Conservation (phyloP, 2,113 vertebrate species). For the Larimichthys crocea region DNA sequence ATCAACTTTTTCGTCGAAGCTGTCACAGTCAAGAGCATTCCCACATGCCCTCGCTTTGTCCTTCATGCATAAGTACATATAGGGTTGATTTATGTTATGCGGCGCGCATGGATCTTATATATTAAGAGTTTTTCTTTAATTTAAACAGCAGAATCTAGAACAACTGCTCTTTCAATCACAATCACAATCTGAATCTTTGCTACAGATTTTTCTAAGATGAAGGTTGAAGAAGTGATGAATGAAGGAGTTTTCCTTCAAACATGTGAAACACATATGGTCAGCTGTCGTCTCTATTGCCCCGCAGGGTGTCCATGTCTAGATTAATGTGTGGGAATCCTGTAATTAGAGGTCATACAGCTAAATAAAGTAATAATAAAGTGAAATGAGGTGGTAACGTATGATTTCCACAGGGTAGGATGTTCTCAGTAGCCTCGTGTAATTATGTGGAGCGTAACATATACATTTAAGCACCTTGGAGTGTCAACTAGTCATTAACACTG, state of each 20-base stretch:
- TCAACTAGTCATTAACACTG: not conserved
- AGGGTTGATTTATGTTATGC: conserved; percentile 4
- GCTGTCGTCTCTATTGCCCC: not conserved
- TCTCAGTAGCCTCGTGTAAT: conserved; percentile 22
- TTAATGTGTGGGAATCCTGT: conserved; percentile 21
- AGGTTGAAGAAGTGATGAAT: not conserved
- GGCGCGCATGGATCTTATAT: too few species aligned
- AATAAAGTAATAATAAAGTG: conserved; percentile 20
- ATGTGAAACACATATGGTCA: conserved; percentile 16
- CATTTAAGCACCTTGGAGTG: conserved; percentile 12
- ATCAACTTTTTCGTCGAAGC: conserved; percentile 29
- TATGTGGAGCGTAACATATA: conserved; percentile 2
- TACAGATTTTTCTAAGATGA: not conserved
- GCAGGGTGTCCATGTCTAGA: conserved; percentile 15
- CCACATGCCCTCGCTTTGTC: not conserved
- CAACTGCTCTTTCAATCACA: not conserved
- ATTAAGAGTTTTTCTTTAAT: not conserved
- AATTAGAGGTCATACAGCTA: conserved; percentile 45
- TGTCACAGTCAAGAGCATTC: conserved; percentile 6
- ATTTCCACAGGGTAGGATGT: conserved; percentile 14
- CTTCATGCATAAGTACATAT: conserved; percentile 50
- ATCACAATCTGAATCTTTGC: not conserved
- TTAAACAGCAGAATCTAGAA: not conserved
- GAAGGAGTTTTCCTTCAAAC: not conserved
- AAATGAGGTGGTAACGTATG: conserved; percentile 21